These are phyloP conservation scores for Ploceus nigricollis DNA, from an alignment of 2,113 vertebrate species.

Conservation along the genomic window DNA sequence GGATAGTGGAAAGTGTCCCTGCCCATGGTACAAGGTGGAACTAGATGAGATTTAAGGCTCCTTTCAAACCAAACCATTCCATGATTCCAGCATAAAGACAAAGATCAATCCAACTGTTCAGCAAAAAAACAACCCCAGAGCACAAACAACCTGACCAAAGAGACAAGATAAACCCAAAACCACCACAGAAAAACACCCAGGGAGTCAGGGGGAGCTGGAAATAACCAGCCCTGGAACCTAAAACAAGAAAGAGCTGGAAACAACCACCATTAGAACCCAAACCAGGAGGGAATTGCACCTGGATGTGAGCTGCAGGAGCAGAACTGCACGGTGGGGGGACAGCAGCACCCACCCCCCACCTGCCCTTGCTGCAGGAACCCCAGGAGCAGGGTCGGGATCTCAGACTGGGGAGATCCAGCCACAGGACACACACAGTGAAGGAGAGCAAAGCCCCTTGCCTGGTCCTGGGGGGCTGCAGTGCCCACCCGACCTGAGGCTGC, in stretches of 20 bases:
- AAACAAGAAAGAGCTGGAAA: not conserved
- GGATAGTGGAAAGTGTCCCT: not conserved
- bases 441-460: not conserved
- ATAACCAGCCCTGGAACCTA: not conserved
- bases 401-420: not conserved
- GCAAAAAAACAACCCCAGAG: not conserved
- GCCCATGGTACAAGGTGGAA: not conserved
- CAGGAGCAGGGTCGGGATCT: not conserved
- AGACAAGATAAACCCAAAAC: rapidly evolving
- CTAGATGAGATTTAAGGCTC: not conserved
- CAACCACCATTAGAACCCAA: not conserved
- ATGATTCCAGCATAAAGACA: not conserved
- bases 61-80: not conserved
- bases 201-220: not conserved
- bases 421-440: not conserved
- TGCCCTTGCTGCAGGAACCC: not conserved
- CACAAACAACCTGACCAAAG: not conserved
- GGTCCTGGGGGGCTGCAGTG: not conserved
- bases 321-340: rapidly evolving
- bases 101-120: rapidly evolving
- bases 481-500: too few species aligned
- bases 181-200: rapidly evolving
- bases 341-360: not conserved
- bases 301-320: not conserved
- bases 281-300: not conserved